Evolutionary conservation across 2,113 vertebrate species (phyloP), one percentile per base, ranked within the genome.

Genomic region (Cervus canadensis): DNA sequence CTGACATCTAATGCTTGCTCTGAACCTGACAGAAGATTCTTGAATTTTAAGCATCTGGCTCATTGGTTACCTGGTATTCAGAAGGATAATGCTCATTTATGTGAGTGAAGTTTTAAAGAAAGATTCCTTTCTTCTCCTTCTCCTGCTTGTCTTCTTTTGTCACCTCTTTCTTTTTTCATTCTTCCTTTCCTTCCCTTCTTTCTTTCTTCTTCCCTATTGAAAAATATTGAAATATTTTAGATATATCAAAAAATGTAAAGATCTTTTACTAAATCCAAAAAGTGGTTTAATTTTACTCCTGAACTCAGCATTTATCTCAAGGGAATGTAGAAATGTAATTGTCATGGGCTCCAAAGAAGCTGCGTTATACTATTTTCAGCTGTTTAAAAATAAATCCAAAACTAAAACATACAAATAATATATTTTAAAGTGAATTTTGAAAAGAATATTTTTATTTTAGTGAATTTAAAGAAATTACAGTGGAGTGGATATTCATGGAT

Each of bases 201-300:
- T 33, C 13, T 87, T 95, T 86, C 50, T 93, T 54, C 25, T 52
- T 91, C 78, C 5, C 19, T 21, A 78, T 85, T 57, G 82, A 94
- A 82, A 59, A 54, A 71, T 62, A 74, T 62, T 96, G 40, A 95
- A 67, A 90, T 45, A 74, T 60, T 79, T 92, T 89, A 76, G 26
- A 14, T 54, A 50, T 16, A 48, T 52, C 15, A 59, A 93, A 33
- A 36, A n/a, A 67, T n/a, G 33, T 74, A 59, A 94, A 81, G 59
- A 54, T 48, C 17, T 93, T 81, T 43, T 59, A 78, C 26, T 64
- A 64, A 93, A 30, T 87, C 52, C 74, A 76, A 89, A 59, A 89
- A 97, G 48, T 96, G 11, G 11, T 85, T 97, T 96, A 40, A 64
- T 67, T 89, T 97, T 95, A n/a, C 33, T 79, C 9, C n/a, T 91